These are phyloP conservation scores for Mimachlamys varia DNA, from an alignment of 2,888 invertebrate species.

Conservation along the genomic window DNA sequence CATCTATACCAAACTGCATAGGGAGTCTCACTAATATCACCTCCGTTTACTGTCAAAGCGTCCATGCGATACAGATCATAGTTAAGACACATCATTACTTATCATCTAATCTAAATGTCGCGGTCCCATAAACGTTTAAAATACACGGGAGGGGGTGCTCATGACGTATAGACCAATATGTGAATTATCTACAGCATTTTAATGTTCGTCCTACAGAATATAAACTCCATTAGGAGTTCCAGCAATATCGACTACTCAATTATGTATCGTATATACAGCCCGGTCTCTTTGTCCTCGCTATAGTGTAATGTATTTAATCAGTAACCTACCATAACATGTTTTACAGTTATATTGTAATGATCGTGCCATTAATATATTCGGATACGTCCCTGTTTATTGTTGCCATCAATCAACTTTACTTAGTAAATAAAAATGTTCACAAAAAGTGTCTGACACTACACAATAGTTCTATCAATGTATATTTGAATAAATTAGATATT, in stretches of 20 bases:
- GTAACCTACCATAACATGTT: neutral
- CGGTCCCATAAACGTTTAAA: slow-evolving; percentile 1
- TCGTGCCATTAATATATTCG: neutral
- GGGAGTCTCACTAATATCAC: neutral
- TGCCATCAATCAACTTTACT: neutral
- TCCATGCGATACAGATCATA: neutral
- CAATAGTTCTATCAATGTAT: neutral
- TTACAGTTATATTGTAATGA: neutral
- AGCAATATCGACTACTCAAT: neutral
- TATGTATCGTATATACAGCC: neutral
- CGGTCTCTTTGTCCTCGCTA: neutral
- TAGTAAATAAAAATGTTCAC: neutral
- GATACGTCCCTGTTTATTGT: neutral
- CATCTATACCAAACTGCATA: too few species aligned
- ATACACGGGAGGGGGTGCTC: slow-evolving; percentile 8
- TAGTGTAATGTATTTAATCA: neutral
- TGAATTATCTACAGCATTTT: neutral
- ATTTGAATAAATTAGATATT: slow-evolving; percentile 14
- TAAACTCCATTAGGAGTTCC: neutral
- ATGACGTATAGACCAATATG: neutral
- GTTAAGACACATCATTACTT: neutral
- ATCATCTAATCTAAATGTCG: neutral
- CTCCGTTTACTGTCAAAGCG: too few species aligned
- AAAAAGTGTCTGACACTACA: neutral
- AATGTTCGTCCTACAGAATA: neutral